Percentiles rank a stretch among this genome's conserved stretches.
phyloP scores from a whole-genome alignment of 1,140 invertebrate genomes.

The Marisa cornuarietis region DNA sequence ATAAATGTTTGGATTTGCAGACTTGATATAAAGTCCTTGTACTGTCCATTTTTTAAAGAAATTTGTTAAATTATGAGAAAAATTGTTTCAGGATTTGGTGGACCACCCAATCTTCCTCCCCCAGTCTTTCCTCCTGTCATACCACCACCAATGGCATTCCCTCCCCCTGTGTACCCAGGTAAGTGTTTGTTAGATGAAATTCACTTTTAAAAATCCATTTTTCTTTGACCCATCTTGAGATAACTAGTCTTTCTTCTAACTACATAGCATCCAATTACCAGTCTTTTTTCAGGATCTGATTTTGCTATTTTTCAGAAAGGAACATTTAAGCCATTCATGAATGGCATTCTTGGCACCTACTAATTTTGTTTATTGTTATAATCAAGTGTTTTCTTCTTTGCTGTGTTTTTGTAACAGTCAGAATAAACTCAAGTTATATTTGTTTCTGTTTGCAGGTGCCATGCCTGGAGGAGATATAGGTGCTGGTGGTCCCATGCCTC shows the following conservation, averaged over 20 bases:
- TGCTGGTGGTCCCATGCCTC: neutral
- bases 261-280: too few species aligned
- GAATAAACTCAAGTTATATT: neutral
- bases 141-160: conserved; percentile 40
- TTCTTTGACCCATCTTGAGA: too few species aligned
- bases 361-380: neutral
- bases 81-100: conserved; percentile 40
- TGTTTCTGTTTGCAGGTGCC: neutral
- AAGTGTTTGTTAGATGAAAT: conserved; percentile 33
- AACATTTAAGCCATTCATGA: too few species aligned
- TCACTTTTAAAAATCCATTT: neutral
- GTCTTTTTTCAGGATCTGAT: too few species aligned
- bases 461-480: conserved; percentile 4
- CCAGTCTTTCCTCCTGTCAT: conserved; percentile 41
- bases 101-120: conserved; percentile 38
- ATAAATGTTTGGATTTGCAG: too few species aligned
- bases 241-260: too few species aligned
- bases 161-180: conserved; percentile 36
- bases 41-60: neutral
- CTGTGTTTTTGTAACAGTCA: conserved; percentile 2
- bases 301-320: too few species aligned
- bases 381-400: neutral
- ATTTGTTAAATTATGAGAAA: conserved; percentile 16
- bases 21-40: neutral
- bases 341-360: neutral